Conservation (phyloP, 2,113 vertebrate species). For the Falcunculus frontatus region DNA sequence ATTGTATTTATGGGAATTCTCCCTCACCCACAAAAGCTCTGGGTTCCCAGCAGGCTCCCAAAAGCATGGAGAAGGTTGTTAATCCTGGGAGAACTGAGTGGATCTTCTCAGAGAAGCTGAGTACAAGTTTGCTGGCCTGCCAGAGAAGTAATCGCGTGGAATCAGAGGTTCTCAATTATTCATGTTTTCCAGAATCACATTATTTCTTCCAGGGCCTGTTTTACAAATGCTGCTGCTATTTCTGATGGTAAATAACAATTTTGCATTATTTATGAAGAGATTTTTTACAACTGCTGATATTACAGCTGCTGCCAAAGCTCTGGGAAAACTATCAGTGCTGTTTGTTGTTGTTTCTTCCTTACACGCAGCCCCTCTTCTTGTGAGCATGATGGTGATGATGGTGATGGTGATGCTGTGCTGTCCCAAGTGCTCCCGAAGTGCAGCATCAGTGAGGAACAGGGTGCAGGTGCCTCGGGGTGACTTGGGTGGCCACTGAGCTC, state of each 20-base stretch:
- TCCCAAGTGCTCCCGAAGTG: background rate
- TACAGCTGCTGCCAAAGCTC: slow-evolving; percentile 33
- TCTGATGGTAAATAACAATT: slow-evolving; percentile 60
- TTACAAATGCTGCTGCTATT: slow-evolving; percentile 51
- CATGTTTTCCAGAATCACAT: slow-evolving; percentile 45
- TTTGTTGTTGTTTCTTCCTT: background rate
- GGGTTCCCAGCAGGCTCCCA: background rate
- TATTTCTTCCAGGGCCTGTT: slow-evolving; percentile 29
- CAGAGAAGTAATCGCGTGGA: background rate
- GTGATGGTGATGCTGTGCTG: accelerated
- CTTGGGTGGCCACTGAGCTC: accelerated
- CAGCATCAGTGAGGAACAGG: background rate
- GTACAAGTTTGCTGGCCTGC: background rate
- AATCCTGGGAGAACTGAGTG: background rate
- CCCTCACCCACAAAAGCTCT: background rate
- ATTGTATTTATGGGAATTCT: accelerated
- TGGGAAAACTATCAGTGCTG: background rate
- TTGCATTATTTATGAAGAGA: slow-evolving; percentile 60
- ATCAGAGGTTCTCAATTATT: slow-evolving; percentile 52
- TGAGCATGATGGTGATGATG: background rate
- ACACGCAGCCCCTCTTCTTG: background rate
- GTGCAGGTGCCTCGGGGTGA: background rate
- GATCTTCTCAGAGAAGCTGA: background rate
- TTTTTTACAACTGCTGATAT: slow-evolving; percentile 53
- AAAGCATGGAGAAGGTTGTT: background rate